Evolutionary conservation across 2,113 vertebrate genomes (phyloP).

Genomic region (Danionella cerebrum): DNA sequence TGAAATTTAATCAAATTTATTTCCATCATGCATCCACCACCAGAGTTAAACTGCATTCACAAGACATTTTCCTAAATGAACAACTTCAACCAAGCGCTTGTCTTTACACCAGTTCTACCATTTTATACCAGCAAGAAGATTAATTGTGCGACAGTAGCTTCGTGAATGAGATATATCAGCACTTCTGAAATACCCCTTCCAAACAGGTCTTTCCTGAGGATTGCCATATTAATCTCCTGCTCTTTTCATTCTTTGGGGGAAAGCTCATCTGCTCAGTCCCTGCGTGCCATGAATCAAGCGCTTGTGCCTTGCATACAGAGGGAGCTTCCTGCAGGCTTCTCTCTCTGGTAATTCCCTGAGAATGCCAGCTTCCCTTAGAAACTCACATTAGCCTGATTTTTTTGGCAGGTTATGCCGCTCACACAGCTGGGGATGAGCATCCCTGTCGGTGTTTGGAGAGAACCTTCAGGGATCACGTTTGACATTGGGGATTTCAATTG

Average conservation of each 20-base stretch:
- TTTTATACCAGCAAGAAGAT: constrained; percentile 43
- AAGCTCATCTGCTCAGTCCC: constrained; percentile 17
- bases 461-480: too few relatives aligned
- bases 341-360: constrained; percentile 36
- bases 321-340: constrained; percentile 18
- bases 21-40: too few relatives aligned
- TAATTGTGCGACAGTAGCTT: constrained; percentile 48
- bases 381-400: constrained; percentile 19
- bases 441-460: background rate
- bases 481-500: background rate
- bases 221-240: constrained; percentile 52
- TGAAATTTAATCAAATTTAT: too few relatives aligned
- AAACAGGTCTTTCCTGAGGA: constrained; percentile 44
- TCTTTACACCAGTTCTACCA: constrained; percentile 44
- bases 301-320: constrained; percentile 37
- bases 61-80: too few relatives aligned
- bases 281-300: constrained; percentile 30
- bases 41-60: too few relatives aligned
- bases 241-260: constrained; percentile 8
- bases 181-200: constrained; percentile 54
- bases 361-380: constrained; percentile 17
- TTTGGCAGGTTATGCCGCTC: background rate
- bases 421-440: background rate
- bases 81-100: constrained; percentile 36
- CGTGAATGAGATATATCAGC: constrained; percentile 54